A percentile compares a stretch with the other conserved stretches of the same genome.
Conservation (phyloP, 2,113 vertebrate species). For the Mobula hypostoma region DNA sequence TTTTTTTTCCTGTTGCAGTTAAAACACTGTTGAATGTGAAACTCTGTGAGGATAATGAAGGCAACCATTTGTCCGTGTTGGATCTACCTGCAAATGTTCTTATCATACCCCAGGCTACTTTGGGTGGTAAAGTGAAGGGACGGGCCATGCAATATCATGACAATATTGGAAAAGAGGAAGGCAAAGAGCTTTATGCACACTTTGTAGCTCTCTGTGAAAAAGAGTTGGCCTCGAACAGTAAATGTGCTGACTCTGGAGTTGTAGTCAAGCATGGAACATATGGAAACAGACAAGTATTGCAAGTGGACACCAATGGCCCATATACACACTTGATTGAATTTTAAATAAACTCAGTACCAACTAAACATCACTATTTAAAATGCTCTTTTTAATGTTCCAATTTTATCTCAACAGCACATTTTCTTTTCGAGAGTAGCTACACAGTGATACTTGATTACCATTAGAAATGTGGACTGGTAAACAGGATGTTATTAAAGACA, state of each 20-base stretch:
- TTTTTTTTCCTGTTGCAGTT: slow-evolving; percentile 57
- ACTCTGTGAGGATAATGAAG: slow-evolving; percentile 72
- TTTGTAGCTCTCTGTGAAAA: slow-evolving; percentile 75
- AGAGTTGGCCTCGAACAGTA: slow-evolving; percentile 57
- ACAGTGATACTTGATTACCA: not conserved
- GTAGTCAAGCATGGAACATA: slow-evolving; percentile 75
- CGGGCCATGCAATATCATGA: slow-evolving; percentile 82
- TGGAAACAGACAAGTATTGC: slow-evolving; percentile 83
- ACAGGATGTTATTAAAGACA: not conserved
- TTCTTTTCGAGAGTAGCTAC: not conserved
- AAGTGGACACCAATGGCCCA: slow-evolving; percentile 85
- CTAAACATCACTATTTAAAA: too few species aligned
- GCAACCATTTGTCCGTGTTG: slow-evolving; percentile 69
- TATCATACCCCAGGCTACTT: slow-evolving; percentile 84
- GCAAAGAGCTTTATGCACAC: slow-evolving; percentile 66
- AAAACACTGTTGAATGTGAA: slow-evolving; percentile 72
- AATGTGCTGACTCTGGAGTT: slow-evolving; percentile 53
- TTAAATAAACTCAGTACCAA: slow-evolving; percentile 46
- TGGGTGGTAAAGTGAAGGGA: slow-evolving; percentile 79
- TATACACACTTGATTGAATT: slow-evolving; percentile 89
- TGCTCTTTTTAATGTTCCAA: not conserved
- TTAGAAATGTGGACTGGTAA: not conserved
- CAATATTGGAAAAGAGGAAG: slow-evolving; percentile 81
- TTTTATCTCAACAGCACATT: not conserved
- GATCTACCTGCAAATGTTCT: slow-evolving; percentile 78